Base-by-base conservation (phyloP, 2,113 vertebrate species). In the Pterocles gutturalis region DNA sequence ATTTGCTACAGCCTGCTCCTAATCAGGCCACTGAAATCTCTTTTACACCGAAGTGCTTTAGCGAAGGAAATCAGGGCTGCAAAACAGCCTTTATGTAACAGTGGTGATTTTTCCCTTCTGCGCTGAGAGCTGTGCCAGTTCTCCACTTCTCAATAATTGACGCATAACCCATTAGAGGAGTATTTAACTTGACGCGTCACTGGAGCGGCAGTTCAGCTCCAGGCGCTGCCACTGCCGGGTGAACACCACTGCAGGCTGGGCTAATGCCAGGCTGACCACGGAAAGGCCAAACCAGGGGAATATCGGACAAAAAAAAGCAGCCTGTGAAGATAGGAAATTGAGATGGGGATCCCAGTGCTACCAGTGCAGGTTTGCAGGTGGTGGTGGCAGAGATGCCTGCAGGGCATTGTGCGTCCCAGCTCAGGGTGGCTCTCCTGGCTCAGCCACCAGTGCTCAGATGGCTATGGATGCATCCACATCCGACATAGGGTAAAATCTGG, bases 71-170 rank as follows among this genome's bases (percentile, higher is more conserved):
- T 49, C 48, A 58, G 92, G 94, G 83, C 94, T 93, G 90, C 77
- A 82, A 53, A 97, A 43, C 80, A 95, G 73, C 81, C 64, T 82
- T 95, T 95, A 94, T 61, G 66, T 96, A 96, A 97, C 57, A 82
- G 91, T 4, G 1, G 24, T 36, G 61, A 57, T 10, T 79, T 38
- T 14, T 25, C 80, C 90, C 53, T 70, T 33, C 45, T 15, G 15
- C 4, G 1, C 53, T 4, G 31, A 49, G 66, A 83, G 62, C 87
- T 10, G 26, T 67, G 89, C 94, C 94, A 77, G 69, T 13, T 94
- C 76, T 60, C 82, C 0, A 9, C 45, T 60, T 14, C 92, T 49
- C 28, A 0, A 3, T 84, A 91, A 91, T 57, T 94, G 77, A 65
- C 0, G 0, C 13, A 28, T 18, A 28, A 48, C 51, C 41, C 72